These are phyloP conservation scores for Characodon lateralis DNA, from an alignment of 2,797 vertebrate genomes.

Conservation along the genomic window DNA sequence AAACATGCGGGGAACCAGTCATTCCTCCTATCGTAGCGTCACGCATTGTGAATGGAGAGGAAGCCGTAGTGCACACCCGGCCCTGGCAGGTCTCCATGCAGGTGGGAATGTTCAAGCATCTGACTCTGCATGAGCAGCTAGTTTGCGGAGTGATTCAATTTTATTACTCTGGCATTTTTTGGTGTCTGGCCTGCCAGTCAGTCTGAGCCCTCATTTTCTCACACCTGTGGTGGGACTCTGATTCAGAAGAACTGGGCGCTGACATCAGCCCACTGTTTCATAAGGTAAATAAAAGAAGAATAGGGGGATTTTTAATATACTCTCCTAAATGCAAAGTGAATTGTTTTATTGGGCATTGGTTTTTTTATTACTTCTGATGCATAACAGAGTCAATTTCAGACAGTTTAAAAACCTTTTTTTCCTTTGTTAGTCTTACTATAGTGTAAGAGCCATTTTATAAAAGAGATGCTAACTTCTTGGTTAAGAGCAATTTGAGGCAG, in stretches of 20 bases:
- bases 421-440: conserved; percentile 30
- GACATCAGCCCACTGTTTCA: conserved; percentile 85
- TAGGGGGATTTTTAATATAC: not conserved
- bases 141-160: not conserved
- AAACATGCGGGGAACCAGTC: conserved; percentile 73
- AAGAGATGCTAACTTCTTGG: not conserved
- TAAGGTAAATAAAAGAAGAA: conserved; percentile 66
- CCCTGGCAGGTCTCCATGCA: conserved; percentile 87
- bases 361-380: too few species aligned
- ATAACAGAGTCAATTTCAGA: conserved; percentile 29
- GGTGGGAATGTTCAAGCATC: conserved; percentile 55
- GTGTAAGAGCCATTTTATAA: conserved; percentile 3
- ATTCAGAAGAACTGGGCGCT: conserved; percentile 85
- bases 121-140: not conserved
- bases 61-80: conserved; percentile 79
- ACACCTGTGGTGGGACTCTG: conserved; percentile 82
- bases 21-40: conserved; percentile 69
- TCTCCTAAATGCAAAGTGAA: not conserved
- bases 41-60: conserved; percentile 82
- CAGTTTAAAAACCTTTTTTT: conserved; percentile 25
- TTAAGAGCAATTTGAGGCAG: too few species aligned
- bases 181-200: conserved; percentile 76
- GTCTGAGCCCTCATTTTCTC: conserved; percentile 70
- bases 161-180: not conserved
- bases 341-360: not conserved